phyloP scores from a whole-genome alignment of 92 coral and sea anemone genomes.

The Parazoanthus atlanticus region DNA sequence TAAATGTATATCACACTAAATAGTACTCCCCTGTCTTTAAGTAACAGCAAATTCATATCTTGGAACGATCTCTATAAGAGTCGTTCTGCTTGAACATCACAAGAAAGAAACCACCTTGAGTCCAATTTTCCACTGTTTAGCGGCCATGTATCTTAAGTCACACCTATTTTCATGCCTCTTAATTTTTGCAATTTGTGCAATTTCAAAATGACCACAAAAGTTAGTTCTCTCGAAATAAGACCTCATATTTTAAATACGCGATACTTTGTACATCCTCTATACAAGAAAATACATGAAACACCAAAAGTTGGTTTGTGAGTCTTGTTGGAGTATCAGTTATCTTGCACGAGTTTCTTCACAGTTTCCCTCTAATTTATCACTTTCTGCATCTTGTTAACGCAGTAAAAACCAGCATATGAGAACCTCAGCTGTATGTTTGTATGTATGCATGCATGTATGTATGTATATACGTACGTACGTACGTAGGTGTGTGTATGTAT shows the following conservation, averaged over 20 bases:
- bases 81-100: background rate
- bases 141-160: background rate
- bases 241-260: background rate
- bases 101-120: background rate
- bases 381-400: no score
- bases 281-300: background rate
- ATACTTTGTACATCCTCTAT: background rate
- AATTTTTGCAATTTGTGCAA: background rate
- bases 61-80: no score
- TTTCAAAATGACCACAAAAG: background rate
- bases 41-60: background rate
- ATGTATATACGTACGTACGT: no score
- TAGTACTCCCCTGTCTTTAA: background rate
- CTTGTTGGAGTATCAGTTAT: background rate
- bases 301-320: background rate
- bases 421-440: no score
- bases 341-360: background rate
- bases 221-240: background rate
- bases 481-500: no score
- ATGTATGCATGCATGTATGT: no score
- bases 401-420: no score
- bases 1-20: background rate
- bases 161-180: background rate
- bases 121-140: background rate
- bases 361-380: no score